Percentiles rank a stretch among this genome's conserved stretches.
Conservation (phyloP, 2,888 invertebrate species). For the Mactromeris polynyma region DNA sequence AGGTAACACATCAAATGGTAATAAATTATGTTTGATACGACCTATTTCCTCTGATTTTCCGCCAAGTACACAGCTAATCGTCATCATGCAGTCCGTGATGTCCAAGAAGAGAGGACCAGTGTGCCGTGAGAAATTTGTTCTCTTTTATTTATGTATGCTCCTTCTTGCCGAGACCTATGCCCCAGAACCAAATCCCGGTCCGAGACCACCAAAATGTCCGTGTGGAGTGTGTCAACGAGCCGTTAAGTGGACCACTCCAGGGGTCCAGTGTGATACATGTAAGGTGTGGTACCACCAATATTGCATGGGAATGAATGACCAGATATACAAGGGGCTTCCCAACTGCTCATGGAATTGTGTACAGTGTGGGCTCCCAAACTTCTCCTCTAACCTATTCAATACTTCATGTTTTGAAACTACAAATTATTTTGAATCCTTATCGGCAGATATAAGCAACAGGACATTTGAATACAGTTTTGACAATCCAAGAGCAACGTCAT, state of each 20-base stretch:
- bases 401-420: neutral
- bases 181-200: neutral
- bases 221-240: conserved; percentile 16
- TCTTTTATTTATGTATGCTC: neutral
- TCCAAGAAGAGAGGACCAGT: too few species aligned
- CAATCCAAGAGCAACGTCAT: neutral
- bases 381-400: neutral
- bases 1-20: too few species aligned
- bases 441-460: too few species aligned
- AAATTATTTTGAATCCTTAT: neutral
- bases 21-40: too few species aligned
- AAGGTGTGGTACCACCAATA: neutral
- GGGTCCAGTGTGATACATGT: conserved; percentile 4
- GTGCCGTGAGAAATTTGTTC: neutral
- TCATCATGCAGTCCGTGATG: too few species aligned
- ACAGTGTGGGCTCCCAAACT: neutral
- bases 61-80: too few species aligned
- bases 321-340: neutral
- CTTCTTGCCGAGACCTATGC: neutral
- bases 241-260: neutral
- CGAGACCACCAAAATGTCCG: neutral
- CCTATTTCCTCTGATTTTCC: too few species aligned
- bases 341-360: neutral
- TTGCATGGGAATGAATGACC: neutral
- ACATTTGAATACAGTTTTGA: neutral